These are phyloP conservation scores for Tragelaphus buxtoni DNA, from an alignment of 2,113 vertebrate genomes.

Conservation along the genomic window DNA sequence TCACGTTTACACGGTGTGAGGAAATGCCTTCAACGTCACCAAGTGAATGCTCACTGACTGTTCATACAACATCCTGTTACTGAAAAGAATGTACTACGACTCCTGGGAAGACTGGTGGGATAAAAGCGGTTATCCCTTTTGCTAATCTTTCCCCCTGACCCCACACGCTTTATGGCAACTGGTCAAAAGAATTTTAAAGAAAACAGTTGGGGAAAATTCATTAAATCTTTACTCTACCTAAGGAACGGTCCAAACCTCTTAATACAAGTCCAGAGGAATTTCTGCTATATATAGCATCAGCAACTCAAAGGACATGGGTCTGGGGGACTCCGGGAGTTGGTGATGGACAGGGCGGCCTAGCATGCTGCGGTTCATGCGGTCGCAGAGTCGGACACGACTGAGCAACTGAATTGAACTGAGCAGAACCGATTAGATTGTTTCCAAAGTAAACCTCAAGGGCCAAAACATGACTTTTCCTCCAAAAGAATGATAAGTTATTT, in stretches of 20 bases:
- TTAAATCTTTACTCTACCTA: background rate
- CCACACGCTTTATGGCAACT: background rate
- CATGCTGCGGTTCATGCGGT: accelerated
- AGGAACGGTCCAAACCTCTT: background rate
- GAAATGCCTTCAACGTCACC: background rate
- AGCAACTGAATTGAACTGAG: background rate
- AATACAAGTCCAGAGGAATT: background rate
- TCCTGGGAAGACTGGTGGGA: background rate
- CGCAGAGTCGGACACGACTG: background rate
- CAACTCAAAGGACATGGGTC: background rate
- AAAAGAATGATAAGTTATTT: background rate
- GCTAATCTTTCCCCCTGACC: background rate
- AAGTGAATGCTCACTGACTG: background rate
- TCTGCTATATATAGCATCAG: background rate
- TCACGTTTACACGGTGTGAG: background rate
- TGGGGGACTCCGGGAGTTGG: background rate
- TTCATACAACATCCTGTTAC: background rate
- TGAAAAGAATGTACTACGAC: background rate
- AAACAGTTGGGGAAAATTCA: background rate
- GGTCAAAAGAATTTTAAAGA: background rate
- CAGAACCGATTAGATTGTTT: background rate
- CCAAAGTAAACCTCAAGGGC: background rate
- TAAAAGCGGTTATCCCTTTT: background rate
- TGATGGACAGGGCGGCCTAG: background rate
- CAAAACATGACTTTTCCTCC: background rate